phyloP scores from a whole-genome alignment of 2,888 invertebrate genomes.

The Eutolmus rufibarbis region DNA sequence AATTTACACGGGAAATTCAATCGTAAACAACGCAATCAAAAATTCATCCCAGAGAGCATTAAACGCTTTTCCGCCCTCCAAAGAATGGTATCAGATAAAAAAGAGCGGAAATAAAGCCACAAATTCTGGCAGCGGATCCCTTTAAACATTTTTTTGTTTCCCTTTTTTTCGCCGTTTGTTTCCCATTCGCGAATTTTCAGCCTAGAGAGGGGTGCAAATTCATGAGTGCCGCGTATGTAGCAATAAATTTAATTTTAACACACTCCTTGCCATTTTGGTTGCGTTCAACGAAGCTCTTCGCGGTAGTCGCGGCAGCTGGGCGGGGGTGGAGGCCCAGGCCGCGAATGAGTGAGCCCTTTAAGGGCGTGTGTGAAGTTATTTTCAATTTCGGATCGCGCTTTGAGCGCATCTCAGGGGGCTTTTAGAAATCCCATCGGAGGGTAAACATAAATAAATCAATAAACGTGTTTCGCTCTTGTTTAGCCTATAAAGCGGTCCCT shows the following conservation, averaged over 20 bases:
- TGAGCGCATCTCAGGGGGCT: slow-evolving; percentile 32
- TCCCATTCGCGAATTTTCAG: slow-evolving; percentile 33
- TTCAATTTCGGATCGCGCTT: slow-evolving; percentile 31
- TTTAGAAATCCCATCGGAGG: slow-evolving; percentile 32
- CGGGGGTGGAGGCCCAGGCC: background rate
- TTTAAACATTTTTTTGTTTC: background rate
- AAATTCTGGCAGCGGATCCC: slow-evolving; percentile 22
- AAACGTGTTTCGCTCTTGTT: background rate
- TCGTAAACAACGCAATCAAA: slow-evolving; percentile 64
- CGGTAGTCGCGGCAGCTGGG: background rate
- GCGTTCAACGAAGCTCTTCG: background rate
- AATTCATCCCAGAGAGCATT: slow-evolving; percentile 64
- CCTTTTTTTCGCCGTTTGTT: background rate
- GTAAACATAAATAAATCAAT: slow-evolving; percentile 35
- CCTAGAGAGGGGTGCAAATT: slow-evolving; percentile 12
- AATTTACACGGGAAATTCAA: slow-evolving; percentile 59
- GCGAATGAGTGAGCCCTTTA: slow-evolving; percentile 12
- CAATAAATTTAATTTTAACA: slow-evolving; percentile 40
- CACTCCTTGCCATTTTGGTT: slow-evolving; percentile 33
- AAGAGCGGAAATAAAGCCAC: slow-evolving; percentile 36
- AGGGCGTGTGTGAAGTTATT: slow-evolving; percentile 37
- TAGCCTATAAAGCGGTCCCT: slow-evolving; percentile 4
- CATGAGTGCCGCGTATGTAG: slow-evolving; percentile 7
- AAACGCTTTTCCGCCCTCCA: slow-evolving; percentile 53
- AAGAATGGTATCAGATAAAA: slow-evolving; percentile 23